A percentile compares a stretch with the other conserved stretches of the same genome.
phyloP scores from a whole-genome alignment of 2,888 invertebrate species.

The Phengaris alcon region DNA sequence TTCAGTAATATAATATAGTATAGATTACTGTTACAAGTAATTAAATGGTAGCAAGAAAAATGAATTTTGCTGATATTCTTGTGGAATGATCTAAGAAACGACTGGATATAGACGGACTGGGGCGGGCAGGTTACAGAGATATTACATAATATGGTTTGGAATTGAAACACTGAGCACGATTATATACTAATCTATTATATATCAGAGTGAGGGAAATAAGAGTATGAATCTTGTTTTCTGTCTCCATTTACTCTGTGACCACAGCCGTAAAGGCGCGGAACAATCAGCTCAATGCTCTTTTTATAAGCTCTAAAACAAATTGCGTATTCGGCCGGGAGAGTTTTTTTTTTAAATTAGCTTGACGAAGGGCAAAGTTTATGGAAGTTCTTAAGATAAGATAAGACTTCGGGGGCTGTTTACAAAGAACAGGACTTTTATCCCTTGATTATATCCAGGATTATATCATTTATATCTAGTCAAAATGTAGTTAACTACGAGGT shows the following conservation, averaged over 20 bases:
- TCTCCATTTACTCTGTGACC: neutral
- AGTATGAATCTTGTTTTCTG: neutral
- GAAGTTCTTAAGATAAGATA: slow-evolving; percentile 8
- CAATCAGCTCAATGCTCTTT: slow-evolving; percentile 6
- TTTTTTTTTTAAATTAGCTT: neutral
- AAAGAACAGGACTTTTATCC: neutral
- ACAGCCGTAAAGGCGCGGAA: slow-evolving; percentile 8
- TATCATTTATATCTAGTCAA: no score
- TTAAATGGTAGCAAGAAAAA: no score
- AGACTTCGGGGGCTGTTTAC: neutral
- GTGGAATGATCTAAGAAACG: no score
- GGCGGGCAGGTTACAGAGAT: no score
- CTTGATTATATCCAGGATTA: neutral
- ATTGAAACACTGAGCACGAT: no score
- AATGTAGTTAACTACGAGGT: no score
- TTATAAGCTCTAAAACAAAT: slow-evolving; percentile 16
- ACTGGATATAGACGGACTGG: no score
- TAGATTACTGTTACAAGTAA: no score
- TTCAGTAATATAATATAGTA: no score
- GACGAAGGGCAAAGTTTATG: slow-evolving; percentile 7
- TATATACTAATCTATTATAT: no score
- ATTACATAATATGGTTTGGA: no score
- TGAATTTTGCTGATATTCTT: no score
- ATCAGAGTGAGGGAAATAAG: neutral
- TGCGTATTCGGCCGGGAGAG: slow-evolving; percentile 1